Base-by-base conservation (phyloP, 2,888 invertebrate species). In the Dendrolimus houi region DNA sequence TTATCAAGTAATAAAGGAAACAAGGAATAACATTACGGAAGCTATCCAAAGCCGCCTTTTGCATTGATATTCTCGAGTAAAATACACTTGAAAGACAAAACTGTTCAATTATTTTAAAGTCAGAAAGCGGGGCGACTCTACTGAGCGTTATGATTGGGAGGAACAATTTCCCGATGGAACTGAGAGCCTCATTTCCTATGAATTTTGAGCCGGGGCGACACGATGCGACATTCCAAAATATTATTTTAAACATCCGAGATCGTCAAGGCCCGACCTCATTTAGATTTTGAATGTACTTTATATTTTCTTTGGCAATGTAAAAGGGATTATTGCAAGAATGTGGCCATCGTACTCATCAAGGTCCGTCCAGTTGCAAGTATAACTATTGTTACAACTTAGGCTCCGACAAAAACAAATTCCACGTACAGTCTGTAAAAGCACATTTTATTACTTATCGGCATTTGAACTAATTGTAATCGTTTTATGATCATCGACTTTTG, bases 101-200 rank as follows among this genome's bases (percentile, higher is more conserved):
- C 77, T 78, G 76, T 76, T 72, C 75, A 78, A 82, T 83, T 77
- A 77, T 81, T 85, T 85, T 79, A 79, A 83, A 87, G 80, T 80
- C 75, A 79, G 74, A 83, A 77, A 84, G 79, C 75, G 75, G 77
- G 74, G 75, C 79, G 81, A 81, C 85, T 82, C 72, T 75, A 79
- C 77, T 81, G 78, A 81, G 79, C 80, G 82, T 83, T 85, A 86
- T 87, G 86, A 86, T 87, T 84, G 80, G 81, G 76, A 81, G 81
- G 84, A 83, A 83, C 86, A 85, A 87, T 88, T 87, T 88, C 88
- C 88, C 88, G 83, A 67, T 78, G 85, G 87, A 77, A 77, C 85
- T 82, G 83, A 81, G 81, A 79, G 79, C 75, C 85, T 88, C 87
- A 88, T 90, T 90, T 90, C 89, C 89, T 85, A 81, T 64, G 68